Base-by-base conservation (phyloP, 1,140 invertebrate genomes). In the Drosophila parabipectinata region DNA sequence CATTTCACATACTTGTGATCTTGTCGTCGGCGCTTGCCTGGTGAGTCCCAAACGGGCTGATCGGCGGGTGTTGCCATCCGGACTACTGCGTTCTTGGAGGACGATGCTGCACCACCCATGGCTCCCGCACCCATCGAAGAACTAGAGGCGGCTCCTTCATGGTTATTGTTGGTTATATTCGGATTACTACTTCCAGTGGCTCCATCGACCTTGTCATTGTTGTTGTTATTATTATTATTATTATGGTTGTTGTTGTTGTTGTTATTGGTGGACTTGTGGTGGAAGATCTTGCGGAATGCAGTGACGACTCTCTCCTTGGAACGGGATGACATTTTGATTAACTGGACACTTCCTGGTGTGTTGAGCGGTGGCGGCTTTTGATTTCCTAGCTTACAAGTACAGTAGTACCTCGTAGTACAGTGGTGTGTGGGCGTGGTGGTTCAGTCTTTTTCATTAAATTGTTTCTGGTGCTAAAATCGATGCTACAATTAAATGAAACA, bases 221-320 rank as follows among this genome's bases (percentile, higher is more conserved):
- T 62, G 28, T 67, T 94, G 24, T 94, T 93, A 18, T 95, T 58
- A 32, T 78, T 72, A 10, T 83, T 74, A n/a, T 83, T 68, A 8
- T 80, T 67, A 10, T 79, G 64, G 15, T 79, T 76, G 3, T 82
- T 74, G 1, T 84, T 68, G 3, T 84, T 84, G 24, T 96, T 79
- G 94, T 94, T 7, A 94, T 94, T 26, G 94, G 93, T 75, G 55
- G 81, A 64, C 94, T 94, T 87, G 59, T 87, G 82, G 90, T 87
- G 82, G 90, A 96, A 96, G 58, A 96, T 92, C 92, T 96, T 96
- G 68, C 95, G 93, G 89, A 97, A 95, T 26, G 95, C 96, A 21
- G 95, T 95, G 4, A 95, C 94, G 32, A 97, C 95, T 91, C 94
- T 95, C 78, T 94, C 94, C 90, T 95, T 96, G 4, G 95, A 95